A percentile compares a stretch with the other conserved stretches of the same genome.
Evolutionary conservation across 2,113 vertebrate genomes (phyloP).

Genomic region (Atrichornis clamosus): DNA sequence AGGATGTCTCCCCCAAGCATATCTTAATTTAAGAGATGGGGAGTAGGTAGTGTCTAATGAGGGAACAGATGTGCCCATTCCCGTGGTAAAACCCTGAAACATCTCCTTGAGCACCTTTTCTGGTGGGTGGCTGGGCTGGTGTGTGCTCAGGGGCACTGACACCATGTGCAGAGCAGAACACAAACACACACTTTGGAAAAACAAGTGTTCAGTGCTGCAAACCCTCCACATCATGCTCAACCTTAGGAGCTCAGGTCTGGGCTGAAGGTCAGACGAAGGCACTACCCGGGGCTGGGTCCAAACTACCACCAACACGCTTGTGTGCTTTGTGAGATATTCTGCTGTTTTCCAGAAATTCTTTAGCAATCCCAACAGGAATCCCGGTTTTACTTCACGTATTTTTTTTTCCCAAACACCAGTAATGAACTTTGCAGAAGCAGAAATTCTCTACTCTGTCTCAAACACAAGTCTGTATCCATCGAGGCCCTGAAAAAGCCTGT

Average conservation of each 20-base stretch:
- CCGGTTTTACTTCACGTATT: neutral
- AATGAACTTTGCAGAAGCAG: neutral
- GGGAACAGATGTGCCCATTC: neutral
- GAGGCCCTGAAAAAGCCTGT: neutral
- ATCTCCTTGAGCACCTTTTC: neutral
- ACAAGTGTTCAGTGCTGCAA: neutral
- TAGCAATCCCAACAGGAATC: neutral
- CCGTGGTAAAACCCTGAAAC: neutral
- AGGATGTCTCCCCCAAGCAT: neutral
- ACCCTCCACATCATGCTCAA: accelerated
- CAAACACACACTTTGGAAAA: neutral
- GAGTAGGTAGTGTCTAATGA: neutral
- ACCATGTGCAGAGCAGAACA: neutral
- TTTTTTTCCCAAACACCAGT: neutral
- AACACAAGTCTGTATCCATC: neutral
- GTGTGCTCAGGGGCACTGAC: accelerated
- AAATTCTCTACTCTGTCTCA: neutral
- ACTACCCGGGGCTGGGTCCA: neutral
- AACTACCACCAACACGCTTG: neutral
- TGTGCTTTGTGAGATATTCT: neutral
- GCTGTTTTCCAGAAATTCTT: neutral
- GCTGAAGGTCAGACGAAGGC: neutral
- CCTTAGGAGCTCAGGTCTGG: neutral
- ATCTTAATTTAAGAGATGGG: neutral
- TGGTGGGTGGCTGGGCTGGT: accelerated